These are phyloP conservation scores for Pandemis heparana DNA, from an alignment of 2,888 invertebrate genomes.

Conservation along the genomic window DNA sequence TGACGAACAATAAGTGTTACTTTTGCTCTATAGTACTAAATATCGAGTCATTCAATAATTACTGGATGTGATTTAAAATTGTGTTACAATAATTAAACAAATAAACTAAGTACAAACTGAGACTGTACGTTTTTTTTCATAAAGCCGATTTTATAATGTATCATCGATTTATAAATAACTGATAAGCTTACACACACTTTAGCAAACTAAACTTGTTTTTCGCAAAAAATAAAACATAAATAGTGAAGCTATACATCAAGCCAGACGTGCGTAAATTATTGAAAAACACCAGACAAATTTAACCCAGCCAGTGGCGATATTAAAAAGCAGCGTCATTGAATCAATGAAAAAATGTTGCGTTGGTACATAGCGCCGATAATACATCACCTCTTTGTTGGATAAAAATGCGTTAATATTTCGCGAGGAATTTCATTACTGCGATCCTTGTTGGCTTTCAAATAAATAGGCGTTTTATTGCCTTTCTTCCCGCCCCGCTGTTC, in stretches of 20 bases:
- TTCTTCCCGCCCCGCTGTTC: constrained; percentile 68
- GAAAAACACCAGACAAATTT: constrained; percentile 18
- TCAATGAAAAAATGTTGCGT: constrained; percentile 46
- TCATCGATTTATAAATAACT: too few relatives aligned
- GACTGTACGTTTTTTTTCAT: too few relatives aligned
- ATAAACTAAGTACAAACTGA: too few relatives aligned
- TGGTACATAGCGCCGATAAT: constrained; percentile 63
- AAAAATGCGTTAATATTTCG: constrained; percentile 82
- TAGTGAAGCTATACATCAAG: neutral
- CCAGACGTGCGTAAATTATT: neutral
- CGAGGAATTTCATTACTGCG: constrained; percentile 82
- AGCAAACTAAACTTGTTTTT: neutral
- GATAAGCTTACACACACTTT: too few relatives aligned
- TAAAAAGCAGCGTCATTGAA: constrained; percentile 41
- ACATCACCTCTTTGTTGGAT: constrained; percentile 75
- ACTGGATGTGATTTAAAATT: too few relatives aligned
- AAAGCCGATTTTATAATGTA: too few relatives aligned
- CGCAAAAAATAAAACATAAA: neutral
- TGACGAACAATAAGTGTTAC: too few relatives aligned
- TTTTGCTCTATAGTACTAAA: too few relatives aligned
- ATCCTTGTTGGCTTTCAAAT: constrained; percentile 79
- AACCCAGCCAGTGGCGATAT: constrained; percentile 28
- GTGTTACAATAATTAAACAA: too few relatives aligned
- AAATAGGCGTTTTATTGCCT: constrained; percentile 82
- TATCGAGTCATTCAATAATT: too few relatives aligned